Percentiles rank a stretch among this genome's conserved stretches.
Conservation (phyloP, 2,113 vertebrate genomes). For the Chunga burmeisteri region DNA sequence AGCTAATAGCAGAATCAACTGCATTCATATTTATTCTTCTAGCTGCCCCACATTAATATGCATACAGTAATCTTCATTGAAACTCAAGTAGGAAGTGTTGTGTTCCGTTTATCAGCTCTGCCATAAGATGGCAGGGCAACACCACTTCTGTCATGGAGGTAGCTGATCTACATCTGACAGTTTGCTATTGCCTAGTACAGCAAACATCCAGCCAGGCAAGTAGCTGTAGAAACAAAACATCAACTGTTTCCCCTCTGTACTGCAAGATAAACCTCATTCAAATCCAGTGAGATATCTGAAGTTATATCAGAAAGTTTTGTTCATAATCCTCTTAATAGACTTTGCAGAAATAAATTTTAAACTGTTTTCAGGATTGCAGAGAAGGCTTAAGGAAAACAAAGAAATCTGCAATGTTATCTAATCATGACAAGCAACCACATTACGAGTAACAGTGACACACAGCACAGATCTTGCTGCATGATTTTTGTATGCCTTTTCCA, state of each 20-base stretch:
- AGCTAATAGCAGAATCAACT: background rate
- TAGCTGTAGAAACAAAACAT: background rate
- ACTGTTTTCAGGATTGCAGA: background rate
- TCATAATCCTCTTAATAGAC: background rate
- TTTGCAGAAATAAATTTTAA: background rate
- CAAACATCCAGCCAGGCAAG: background rate
- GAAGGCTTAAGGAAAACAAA: background rate
- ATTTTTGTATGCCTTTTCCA: background rate
- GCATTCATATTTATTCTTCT: no score
- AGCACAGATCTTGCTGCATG: background rate
- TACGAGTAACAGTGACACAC: background rate
- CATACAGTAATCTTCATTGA: accelerated
- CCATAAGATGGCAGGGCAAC: conserved; percentile 52
- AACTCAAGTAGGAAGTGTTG: background rate
- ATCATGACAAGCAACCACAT: background rate
- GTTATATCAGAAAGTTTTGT: background rate
- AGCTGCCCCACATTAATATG: background rate
- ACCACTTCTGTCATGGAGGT: background rate
- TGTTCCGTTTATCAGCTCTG: background rate
- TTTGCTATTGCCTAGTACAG: background rate
- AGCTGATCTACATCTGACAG: accelerated
- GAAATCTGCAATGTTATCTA: background rate
- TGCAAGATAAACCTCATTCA: background rate
- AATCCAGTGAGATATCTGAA: background rate
- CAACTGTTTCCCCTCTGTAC: background rate